Base-by-base conservation (phyloP, 2,888 invertebrate species). In the Apamea epomidion region DNA sequence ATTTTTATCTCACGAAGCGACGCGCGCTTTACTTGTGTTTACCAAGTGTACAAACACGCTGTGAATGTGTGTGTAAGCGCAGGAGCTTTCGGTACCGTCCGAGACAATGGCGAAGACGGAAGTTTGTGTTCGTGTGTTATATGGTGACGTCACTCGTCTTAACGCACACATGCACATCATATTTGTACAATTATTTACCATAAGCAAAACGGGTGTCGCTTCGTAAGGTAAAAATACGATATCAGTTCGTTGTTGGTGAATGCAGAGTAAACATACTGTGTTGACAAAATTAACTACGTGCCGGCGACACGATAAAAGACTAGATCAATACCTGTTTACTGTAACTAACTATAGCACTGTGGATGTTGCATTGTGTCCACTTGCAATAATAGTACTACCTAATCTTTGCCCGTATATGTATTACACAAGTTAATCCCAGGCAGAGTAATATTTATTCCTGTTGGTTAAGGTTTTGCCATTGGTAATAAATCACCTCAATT, bases 401-500 rank as follows among this genome's bases (percentile, higher is more conserved):
- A 54, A 69, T 42, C 8, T 54, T 54, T 32, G 1, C 25, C 18
- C 12, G n/a, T 29, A 12, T 68, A 12, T 18, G 1, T 51, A 37
- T 62, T 37, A 1, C 69, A 42, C 42, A 18, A 3, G 5, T n/a
- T 42, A 21, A 14, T n/a, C 16, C 32, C 21, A n/a, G 7, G 10
- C 8, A 48, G 7, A 18, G 42, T 42, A 29, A 54, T 29, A 32
- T 4, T 32, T 45, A 54, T 64, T 21, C 6, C 32, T 65, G n/a
- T 25, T 21, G 25, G 25, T 8, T 25, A 72, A 45, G 7, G n/a
- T 67, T 74, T 37, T 7, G 7, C 51, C 29, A 48, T 21, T 51
- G 16, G 48, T 54, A 65, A 62, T 65, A 76, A 74, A 71, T 70
- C 48, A 54, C 37, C 32, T 45, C 6, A 54, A n/a, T 60, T 60